These are phyloP conservation scores for Lonchura striata DNA, from an alignment of 2,113 vertebrate genomes.

Conservation along the genomic window DNA sequence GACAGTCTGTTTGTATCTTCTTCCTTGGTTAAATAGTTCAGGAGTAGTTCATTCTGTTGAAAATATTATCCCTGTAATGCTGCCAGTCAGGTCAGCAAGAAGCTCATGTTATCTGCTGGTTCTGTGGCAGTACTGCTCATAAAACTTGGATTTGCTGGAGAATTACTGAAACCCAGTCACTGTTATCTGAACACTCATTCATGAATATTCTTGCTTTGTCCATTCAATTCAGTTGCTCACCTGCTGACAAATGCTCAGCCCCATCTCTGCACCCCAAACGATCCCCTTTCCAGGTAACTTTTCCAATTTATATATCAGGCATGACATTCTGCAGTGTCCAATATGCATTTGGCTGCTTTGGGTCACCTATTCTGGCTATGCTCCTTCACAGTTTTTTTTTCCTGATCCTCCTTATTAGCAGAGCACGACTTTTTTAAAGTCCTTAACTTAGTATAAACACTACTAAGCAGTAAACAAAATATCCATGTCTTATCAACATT, in stretches of 20 bases:
- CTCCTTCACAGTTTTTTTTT: not conserved
- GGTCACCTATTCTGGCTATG: not conserved
- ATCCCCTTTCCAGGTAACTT: not conserved
- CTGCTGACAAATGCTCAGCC: not conserved
- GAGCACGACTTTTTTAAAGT: not conserved
- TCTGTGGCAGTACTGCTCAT: not conserved
- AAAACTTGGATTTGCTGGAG: not conserved
- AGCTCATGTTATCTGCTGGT: not conserved
- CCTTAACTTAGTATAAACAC: not conserved
- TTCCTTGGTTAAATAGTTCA: not conserved
- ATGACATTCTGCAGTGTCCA: not conserved
- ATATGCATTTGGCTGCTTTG: not conserved
- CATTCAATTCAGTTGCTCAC: not conserved
- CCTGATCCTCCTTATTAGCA: not conserved
- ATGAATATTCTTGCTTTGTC: not conserved
- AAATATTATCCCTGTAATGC: constrained; percentile 34
- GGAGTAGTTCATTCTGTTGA: constrained; percentile 14
- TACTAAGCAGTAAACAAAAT: not conserved
- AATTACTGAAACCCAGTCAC: not conserved
- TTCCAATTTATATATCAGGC: not conserved
- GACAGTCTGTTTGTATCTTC: not conserved
- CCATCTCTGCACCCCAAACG: not conserved
- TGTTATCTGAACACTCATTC: not conserved
- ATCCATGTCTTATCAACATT: not conserved
- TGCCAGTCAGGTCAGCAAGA: not conserved